Evolutionary conservation across 2,888 invertebrate species (phyloP).

Genomic region (Euplexia lucipara): DNA sequence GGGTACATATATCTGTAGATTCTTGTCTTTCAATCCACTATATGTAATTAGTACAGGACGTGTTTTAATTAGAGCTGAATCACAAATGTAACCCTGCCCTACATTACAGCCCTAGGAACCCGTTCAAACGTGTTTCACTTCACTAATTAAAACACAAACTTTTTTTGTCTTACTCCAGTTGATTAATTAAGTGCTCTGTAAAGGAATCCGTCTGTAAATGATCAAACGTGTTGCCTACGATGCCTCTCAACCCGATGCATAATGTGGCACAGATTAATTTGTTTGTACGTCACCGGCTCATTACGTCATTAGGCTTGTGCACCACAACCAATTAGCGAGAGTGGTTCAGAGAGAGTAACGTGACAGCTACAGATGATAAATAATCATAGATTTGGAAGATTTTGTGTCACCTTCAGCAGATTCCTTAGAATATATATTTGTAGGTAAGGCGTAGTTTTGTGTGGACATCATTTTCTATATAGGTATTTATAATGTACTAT

Average conservation of each 20-base stretch:
- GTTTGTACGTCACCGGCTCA: constrained; percentile 40
- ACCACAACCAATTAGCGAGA: constrained; percentile 57
- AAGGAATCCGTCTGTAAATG: constrained; percentile 19
- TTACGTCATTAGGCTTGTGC: constrained; percentile 51
- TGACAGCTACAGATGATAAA: constrained; percentile 41
- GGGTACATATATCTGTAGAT: too few species aligned
- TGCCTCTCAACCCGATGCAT: background rate
- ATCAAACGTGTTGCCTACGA: constrained; percentile 27
- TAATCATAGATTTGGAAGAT: constrained; percentile 36
- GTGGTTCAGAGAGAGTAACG: constrained; percentile 44
- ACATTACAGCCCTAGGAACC: background rate
- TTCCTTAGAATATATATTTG: background rate
- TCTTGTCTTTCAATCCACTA: background rate
- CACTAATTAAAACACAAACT: constrained; percentile 42
- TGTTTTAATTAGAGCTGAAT: constrained; percentile 30
- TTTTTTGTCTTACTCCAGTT: constrained; percentile 33
- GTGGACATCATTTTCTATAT: too few species aligned
- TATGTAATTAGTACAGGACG: constrained; percentile 5
- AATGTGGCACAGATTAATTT: constrained; percentile 51
- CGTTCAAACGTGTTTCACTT: constrained; percentile 37
- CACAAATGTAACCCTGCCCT: constrained; percentile 4
- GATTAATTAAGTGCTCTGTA: constrained; percentile 40
- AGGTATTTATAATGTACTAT: too few species aligned
- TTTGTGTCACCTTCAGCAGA: constrained; percentile 1
- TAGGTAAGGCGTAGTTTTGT: background rate